phyloP scores from a whole-genome alignment of 2,888 invertebrate species.

The Lepetodrilus schrolli region DNA sequence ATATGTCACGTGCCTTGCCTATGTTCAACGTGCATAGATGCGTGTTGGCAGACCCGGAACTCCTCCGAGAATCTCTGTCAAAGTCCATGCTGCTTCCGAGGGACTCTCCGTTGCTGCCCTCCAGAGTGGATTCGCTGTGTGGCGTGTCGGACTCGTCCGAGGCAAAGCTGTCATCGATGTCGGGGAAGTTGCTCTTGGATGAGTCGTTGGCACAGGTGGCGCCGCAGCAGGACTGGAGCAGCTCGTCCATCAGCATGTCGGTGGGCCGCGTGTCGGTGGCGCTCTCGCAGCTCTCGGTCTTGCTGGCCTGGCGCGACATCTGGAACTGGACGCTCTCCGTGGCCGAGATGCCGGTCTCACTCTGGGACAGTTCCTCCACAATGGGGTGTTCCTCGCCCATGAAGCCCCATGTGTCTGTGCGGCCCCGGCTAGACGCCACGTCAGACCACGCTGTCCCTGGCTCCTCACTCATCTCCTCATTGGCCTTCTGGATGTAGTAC shows the following conservation, averaged over 20 bases:
- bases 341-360: constrained; percentile 47
- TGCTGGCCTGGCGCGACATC: constrained; percentile 68
- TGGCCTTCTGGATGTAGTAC: constrained; percentile 47
- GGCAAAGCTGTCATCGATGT: background rate
- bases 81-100: background rate
- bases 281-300: constrained; percentile 65
- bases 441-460: background rate
- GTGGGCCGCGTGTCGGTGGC: constrained; percentile 45
- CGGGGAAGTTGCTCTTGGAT: background rate
- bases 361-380: constrained; percentile 49
- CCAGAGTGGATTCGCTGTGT: constrained; percentile 36
- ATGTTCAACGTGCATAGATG: background rate
- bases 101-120: constrained; percentile 29
- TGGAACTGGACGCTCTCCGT: constrained; percentile 63
- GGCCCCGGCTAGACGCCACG: background rate
- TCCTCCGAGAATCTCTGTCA: background rate
- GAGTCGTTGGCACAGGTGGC: background rate
- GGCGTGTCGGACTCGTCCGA: constrained; percentile 28
- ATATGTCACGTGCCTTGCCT: background rate
- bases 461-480: constrained; percentile 5
- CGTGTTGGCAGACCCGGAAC: background rate
- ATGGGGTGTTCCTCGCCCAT: constrained; percentile 53
- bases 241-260: constrained; percentile 45
- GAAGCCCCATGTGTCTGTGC: constrained; percentile 40
- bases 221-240: constrained; percentile 29